Evolutionary conservation across 2,888 invertebrate genomes (phyloP), one percentile per base, ranked within the genome.

Genomic region (Eristalinus aeneus): DNA sequence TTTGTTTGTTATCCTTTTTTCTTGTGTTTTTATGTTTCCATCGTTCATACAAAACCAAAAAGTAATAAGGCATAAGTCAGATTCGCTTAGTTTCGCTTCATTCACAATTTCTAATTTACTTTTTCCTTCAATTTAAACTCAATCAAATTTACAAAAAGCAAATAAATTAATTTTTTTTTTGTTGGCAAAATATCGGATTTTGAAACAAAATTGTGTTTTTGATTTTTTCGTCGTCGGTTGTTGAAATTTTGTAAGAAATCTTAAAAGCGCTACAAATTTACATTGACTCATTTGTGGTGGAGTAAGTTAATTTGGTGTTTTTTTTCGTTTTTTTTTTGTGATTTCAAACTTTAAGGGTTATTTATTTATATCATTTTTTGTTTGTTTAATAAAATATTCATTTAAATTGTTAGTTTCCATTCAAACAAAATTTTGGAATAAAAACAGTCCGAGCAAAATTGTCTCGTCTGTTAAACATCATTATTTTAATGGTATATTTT

Each of bases 41-140:
- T 61, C 53, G 36, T 85, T 77, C 77, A 76, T 77, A 85, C 84
- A 85, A 85, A 85, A 85, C 85, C 85, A 85, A 85, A 85, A 85
- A 85, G 85, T 85, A 85, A 85, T 85, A 85, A 85, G 81, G 85
- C 81, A 85, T 81, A 85, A 85, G 76, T 81, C 63, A 61, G 63
- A 85, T 81, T 85, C 58, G 76, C 73, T 85, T 60, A 71, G 31
- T 61, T 16, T n/a, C n/a, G n/a, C n/a, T n/a, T 31, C 27, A 2
- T 32, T 32, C 16, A 5, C 60, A 32, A 12, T 34, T 39, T 74
- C 69, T 60, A 34, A 68, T 9, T 22, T 75, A 31, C 71, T 20
- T 61, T 54, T 73, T 76, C 23, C 63, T 16, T 46, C 16, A n/a
- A 46, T 16, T 46, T 1, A 84, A 84, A 84, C 79, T 87, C 68